Conservation (phyloP, 2,113 vertebrate species). For the Tursiops truncatus region DNA sequence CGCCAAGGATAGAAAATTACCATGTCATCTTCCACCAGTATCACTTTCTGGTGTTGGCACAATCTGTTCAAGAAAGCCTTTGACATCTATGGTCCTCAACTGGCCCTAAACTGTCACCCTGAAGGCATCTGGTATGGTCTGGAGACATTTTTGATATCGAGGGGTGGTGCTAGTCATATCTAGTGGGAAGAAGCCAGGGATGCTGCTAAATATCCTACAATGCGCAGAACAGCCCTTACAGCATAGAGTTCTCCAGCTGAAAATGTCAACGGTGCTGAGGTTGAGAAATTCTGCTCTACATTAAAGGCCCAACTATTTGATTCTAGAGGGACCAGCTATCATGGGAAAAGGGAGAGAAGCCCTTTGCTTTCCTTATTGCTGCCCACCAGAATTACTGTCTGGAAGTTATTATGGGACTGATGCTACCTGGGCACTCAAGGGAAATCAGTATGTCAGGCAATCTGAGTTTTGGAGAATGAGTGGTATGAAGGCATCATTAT, state of each 20-base stretch:
- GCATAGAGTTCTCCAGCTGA: not conserved
- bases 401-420: not conserved
- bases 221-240: not conserved
- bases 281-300: not conserved
- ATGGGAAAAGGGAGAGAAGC: not conserved
- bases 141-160: not conserved
- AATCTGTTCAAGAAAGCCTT: not conserved
- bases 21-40: not conserved
- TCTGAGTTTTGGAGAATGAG: not conserved
- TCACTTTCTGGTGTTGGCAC: not conserved
- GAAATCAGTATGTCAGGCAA: not conserved
- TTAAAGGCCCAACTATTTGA: not conserved
- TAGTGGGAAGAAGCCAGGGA: not conserved
- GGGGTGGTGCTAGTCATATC: not conserved
- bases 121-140: not conserved
- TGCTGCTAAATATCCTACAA: not conserved
- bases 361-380: not conserved
- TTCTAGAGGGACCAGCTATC: not conserved
- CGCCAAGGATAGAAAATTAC: not conserved
- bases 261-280: not conserved
- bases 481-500: not conserved
- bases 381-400: not conserved
- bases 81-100: not conserved
- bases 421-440: not conserved
- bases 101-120: not conserved